Evolutionary conservation across 2,888 invertebrate species (phyloP), one percentile per base, ranked within the genome.

Genomic region (Dryocosmus kuriphilus): DNA sequence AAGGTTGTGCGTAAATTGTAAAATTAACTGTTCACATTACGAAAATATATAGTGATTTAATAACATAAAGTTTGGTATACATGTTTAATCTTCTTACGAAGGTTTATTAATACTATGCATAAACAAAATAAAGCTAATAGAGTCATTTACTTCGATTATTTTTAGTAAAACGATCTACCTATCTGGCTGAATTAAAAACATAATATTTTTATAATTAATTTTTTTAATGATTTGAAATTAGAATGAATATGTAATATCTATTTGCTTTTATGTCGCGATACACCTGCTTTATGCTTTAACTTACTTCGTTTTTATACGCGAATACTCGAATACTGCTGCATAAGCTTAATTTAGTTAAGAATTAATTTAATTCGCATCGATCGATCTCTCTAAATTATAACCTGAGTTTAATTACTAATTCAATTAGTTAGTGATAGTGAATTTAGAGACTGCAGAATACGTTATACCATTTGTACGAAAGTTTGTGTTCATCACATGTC

Each of bases 161-260:
- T 35, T 9, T 11, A 9, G 35, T 9, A 35, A 35, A 35, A 35
- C 1, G 1, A 35, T 35, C 1, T 35, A 11, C 35, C 8, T 35
- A 1, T 35, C 8, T 9, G 8, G 11, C 11, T 35, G 8, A 35
- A 35, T 35, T 35, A 1, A 9, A 9, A 9, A 35, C 11, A 35
- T 35, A 35, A 35, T 35, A 35, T 7, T 35, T 35, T 35, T 41
- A 4, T 14, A 41, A 41, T 41, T 41, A 41, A 6, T 19, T 46
- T 5, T 6, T 46, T 46, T 0, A 46, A 46, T 46, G 19, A 46
- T 6, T 46, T 97, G 92, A 91, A 35, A 35, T 11, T 9, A 35
- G n/a, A 91, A 63, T 38, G 73, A 11, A 57, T 60, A 46, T n/a
- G n/a, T n/a, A 24, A 62, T 63, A 62, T 35, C 14, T 51, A 51